Evolutionary conservation across 1,140 invertebrate species (phyloP), one percentile per base, ranked within the genome.

Genomic region (Cardiocondyla obscurior): DNA sequence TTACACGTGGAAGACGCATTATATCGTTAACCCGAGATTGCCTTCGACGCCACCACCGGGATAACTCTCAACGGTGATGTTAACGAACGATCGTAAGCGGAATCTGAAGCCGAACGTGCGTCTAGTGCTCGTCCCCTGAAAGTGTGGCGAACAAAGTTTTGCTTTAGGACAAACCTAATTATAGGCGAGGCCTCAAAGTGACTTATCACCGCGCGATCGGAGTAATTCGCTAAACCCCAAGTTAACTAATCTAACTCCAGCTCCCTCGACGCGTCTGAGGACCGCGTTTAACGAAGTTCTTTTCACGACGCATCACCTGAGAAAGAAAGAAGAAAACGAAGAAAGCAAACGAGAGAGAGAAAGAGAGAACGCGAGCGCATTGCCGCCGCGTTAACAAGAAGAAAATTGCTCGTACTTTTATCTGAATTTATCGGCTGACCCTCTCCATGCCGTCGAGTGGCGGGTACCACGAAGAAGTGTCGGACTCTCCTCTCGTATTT

Each of bases 391-490:
- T 90, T 91, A 90, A 90, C 90, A 89, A 90, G 90, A 90, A 90
- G 88, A 90, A 91, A 90, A 91, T 91, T 91, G 89, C 90, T 89
- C 86, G 81, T 90, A 90, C 89, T 88, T 91, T 91, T 84, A 84
- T 89, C 85, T 85, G 88, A 88, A 90, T 90, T 90, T 90, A 89
- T 90, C 73, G 89, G 85, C 55, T 58, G 85, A 79, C 76, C 83
- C 83, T 64, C 22, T 60, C 42, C 67, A 16, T 19, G 16, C 19
- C 28, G 51, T 72, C 53, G 42, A 53, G 62, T 25, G 53, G n/a
- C 25, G 64, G 28, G n/a, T 22, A 39, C 62, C 65, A 28, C 53
- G 44, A 25, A 30, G 46, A 79, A 39, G 33, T 51, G 44, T n/a
- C 60, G 22, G 10, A 30, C 33, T 65, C 22, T 65, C n/a, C 22